Evolutionary conservation across 2,797 vertebrate species (phyloP).

Genomic region (Phalanger gymnotis): DNA sequence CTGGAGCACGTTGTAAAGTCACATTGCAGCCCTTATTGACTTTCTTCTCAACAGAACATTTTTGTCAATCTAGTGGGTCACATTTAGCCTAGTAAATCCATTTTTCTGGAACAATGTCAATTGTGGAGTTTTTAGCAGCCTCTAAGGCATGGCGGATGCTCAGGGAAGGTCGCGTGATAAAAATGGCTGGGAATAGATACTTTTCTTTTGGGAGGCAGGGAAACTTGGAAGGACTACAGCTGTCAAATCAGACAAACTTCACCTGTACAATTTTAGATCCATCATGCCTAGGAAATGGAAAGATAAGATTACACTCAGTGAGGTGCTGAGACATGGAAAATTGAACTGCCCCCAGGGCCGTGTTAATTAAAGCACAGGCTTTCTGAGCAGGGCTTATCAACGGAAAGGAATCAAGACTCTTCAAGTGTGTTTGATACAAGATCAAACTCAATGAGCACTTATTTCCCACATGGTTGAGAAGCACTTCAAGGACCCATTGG

Average conservation of each 20-base stretch:
- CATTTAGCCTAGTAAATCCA: constrained; percentile 22
- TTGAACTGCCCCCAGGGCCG: constrained; percentile 41
- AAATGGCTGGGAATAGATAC: constrained; percentile 37
- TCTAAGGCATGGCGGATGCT: constrained; percentile 41
- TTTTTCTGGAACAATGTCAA: constrained; percentile 54
- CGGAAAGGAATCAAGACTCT: background rate
- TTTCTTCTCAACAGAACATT: constrained; percentile 27
- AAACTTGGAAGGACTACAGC: constrained; percentile 67
- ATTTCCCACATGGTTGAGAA: background rate
- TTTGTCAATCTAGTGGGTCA: background rate
- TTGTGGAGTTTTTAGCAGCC: constrained; percentile 27
- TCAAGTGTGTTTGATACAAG: constrained; percentile 10
- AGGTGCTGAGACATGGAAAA: constrained; percentile 72
- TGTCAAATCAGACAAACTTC: constrained; percentile 70
- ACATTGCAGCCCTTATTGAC: background rate
- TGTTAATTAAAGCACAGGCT: constrained; percentile 65
- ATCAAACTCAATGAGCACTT: constrained; percentile 29
- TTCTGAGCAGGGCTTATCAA: constrained; percentile 54
- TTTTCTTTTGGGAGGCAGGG: constrained; percentile 56
- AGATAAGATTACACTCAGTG: constrained; percentile 68
- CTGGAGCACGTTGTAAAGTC: constrained; percentile 7
- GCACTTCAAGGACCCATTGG: background rate
- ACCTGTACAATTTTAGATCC: constrained; percentile 71
- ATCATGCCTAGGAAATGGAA: constrained; percentile 50
- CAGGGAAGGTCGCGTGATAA: constrained; percentile 53